Percentiles rank a stretch among this genome's conserved stretches.
Conservation (phyloP, 2,888 invertebrate genomes). For the Chrysomela aeneicollis region DNA sequence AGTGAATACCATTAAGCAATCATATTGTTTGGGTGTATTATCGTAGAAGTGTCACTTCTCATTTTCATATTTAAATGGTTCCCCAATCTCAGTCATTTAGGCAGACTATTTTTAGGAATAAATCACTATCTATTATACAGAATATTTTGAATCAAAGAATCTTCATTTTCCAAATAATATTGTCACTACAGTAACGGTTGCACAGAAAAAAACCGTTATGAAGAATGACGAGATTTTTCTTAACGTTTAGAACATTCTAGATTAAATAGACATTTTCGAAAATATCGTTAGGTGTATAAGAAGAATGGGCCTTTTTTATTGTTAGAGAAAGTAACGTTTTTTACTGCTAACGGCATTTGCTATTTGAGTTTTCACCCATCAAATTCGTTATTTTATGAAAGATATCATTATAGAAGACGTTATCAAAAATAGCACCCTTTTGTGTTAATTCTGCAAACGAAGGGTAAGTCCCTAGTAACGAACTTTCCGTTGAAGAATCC, state of each 20-base stretch:
- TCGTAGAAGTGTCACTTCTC: background rate
- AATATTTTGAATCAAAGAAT: no score
- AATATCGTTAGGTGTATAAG: no score
- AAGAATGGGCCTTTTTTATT: no score
- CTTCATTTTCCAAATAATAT: no score
- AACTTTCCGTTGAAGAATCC: slow-evolving; percentile 30
- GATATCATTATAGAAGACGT: background rate
- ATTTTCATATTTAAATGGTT: background rate
- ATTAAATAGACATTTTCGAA: no score
- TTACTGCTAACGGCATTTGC: no score
- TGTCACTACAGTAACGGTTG: no score
- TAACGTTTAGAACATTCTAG: no score
- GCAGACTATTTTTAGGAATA: background rate
- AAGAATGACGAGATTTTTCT: no score
- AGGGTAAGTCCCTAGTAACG: slow-evolving; percentile 15
- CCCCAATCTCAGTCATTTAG: background rate
- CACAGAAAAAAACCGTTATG: no score
- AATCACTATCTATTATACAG: background rate
- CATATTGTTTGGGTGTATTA: background rate
- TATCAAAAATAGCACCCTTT: background rate
- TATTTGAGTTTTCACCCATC: no score
- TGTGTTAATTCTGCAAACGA: slow-evolving; percentile 9
- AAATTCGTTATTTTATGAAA: background rate
- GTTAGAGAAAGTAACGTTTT: no score
- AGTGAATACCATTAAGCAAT: background rate